Evolutionary conservation across 2,888 invertebrate genomes (phyloP), one percentile per base, ranked within the genome.

Genomic region (Exephanes ischioxanthus): DNA sequence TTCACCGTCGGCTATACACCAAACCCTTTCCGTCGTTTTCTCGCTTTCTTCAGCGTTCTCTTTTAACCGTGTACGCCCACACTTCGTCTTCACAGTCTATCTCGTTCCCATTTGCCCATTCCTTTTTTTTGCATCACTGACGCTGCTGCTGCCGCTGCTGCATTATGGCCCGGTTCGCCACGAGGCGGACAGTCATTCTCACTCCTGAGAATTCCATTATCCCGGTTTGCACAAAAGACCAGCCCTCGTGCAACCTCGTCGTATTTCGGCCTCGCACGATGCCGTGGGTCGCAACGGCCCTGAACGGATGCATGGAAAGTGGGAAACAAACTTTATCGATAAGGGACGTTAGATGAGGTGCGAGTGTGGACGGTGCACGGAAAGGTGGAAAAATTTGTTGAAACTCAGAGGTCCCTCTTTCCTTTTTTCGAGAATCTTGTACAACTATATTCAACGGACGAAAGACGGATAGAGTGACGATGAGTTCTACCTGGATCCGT

Each of bases 321-420:
- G 63, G n/a, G 75, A 63, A 75, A 75, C 37, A 80, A 83, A 83
- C 70, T 83, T 83, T 73, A 30, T 71, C 63, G 70, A 71, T 80
- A 80, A 70, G 73, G 73, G 70, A 48, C 77, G 26, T 58, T n/a
- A 55, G 37, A 67, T 51, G 78, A 83, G 83, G 48, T 41, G 51
- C 26, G 67, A 45, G 1, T 19, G 67, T 11, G 67, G n/a, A 48
- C 7, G 66, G 19, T 51, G 14, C 66, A 51, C 51, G 63, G 37
- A 30, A 33, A 19, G 22, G 16, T 53, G 41, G 45, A 55, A 22
- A 73, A 73, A 66, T 66, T 76, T 66, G 16, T 22, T 37, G 66
- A 66, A 53, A 16, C 51, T 51, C 63, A 1, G 33, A 33, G 26
- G 26, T 1, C 26, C 26, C 4, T 58, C n/a, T 63, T 63, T 33